Evolutionary conservation across 2,113 vertebrate species (phyloP), one percentile per base, ranked within the genome.

Genomic region (Phalacrocorax carbo): DNA sequence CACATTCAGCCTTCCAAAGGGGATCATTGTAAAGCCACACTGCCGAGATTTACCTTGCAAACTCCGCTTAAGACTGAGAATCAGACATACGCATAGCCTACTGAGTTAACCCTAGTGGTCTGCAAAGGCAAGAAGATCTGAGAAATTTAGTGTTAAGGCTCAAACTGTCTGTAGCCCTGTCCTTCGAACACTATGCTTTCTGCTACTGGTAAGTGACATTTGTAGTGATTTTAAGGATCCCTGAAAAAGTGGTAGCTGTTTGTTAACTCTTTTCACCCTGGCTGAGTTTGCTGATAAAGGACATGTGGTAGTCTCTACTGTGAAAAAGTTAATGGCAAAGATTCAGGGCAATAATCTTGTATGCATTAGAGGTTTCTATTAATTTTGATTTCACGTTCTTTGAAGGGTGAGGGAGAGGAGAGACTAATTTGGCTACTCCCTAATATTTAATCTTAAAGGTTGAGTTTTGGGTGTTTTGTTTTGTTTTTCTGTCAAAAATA

Each of bases 21-120:
- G 94, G 96, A 98, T 98, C 96, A 96, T 68, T 5, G 36, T 95
- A 97, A 98, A 98, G 95, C 96, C 84, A 81, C 48, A 25, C 21
- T 66, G 79, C 94, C 92, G 95, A 96, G 86, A 73, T 95, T 95
- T 96, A 70, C 94, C 88, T 94, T 95, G 96, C 90, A 97, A 97
- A 93, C 93, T 91, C 88, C 90, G 77, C 89, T 97, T 96, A 96
- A 86, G 82, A 62, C 60, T 78, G 70, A 82, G 92, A 82, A 68
- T 88, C 64, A 25, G 66, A 15, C 55, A 86, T 69, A 86, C n/a
- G 82, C 22, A 46, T 36, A 87, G 72, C 44, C 55, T 71, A n/a
- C 46, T 81, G 86, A 90, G 49, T 82, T 95, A 96, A 73, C 65
- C 92, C 57, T 23, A 72, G 58, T 80, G 78, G 55, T 89, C 42